Percentiles rank a stretch among this genome's conserved stretches.
Evolutionary conservation across 2,113 vertebrate species (phyloP).

Genomic region (Lanius collurio): DNA sequence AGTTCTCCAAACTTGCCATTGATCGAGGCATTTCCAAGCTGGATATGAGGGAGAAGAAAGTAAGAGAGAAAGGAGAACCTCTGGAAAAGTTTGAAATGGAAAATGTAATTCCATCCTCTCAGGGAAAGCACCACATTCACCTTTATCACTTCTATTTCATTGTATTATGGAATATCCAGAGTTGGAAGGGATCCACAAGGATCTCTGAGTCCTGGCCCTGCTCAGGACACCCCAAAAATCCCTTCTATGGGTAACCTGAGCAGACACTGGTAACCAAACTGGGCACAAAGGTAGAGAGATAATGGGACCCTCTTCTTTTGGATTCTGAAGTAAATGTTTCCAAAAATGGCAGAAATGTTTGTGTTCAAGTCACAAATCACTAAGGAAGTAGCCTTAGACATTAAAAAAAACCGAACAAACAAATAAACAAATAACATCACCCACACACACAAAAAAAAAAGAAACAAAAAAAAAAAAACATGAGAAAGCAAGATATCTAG

Average conservation of each 20-base stretch:
- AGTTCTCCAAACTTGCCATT: not conserved
- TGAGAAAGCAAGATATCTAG: not conserved
- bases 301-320: accelerated
- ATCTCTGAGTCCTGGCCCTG: not conserved
- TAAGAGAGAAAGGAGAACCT: not conserved
- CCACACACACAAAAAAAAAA: not conserved
- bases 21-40: not conserved
- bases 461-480: no score
- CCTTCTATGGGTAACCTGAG: not conserved
- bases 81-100: not conserved
- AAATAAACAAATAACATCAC: not conserved
- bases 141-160: not conserved
- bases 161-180: not conserved
- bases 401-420: not conserved
- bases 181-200: not conserved
- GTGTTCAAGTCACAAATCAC: not conserved
- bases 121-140: not conserved
- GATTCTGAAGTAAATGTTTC: not conserved
- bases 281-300: not conserved
- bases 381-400: not conserved
- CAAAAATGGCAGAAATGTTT: not conserved
- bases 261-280: not conserved
- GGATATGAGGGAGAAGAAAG: not conserved
- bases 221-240: not conserved
- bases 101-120: not conserved